Base-by-base conservation (phyloP, 1,140 invertebrate species). In the Lysiphlebus fabarum region DNA sequence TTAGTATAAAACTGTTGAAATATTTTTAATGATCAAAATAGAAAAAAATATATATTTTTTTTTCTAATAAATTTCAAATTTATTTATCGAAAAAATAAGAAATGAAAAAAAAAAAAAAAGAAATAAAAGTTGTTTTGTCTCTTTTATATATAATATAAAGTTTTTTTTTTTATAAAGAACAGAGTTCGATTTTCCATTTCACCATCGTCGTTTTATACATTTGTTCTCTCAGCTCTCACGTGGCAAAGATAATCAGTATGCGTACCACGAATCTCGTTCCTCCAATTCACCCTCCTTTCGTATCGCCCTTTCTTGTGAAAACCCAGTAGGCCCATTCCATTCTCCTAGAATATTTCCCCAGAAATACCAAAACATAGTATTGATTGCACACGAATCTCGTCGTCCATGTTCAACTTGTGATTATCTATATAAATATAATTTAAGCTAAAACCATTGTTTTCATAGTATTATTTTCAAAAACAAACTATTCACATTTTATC, bases 321-420 rank as follows among this genome's bases (percentile, higher is more conserved):
- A 73, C 74, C 51, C 42, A 37, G 74, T 73, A 75, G 75, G 73
- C 72, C 70, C 69, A 73, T 77, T 78, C 69, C 64, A 68, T 48
- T 48, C 47, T 56, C 61, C 51, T 59, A 71, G 73, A 75, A 72
- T 77, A 71, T 79, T 77, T 78, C 76, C 71, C 73, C 66, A 69
- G 76, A 76, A 77, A 79, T 77, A 71, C 73, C 71, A 74, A 78
- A 77, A 75, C 72, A 74, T 4, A 26, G 76, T 77, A 79, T 79
- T 79, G 75, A 79, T 78, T 79, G 76, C 75, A 70, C 69, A 45
- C 65, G 17, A 26, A 26, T 26, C 17, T 26, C 17, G 17, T 26
- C 17, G 17, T 61, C 67, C 53, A 45, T 58, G 42, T 59, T 38
- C 49, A 49, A 43, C 56, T 62, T 54, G 55, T 50, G 38, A 55